Evolutionary conservation across 2,888 invertebrate species (phyloP), one percentile per base, ranked within the genome.

Genomic region (Isoperla grammatica): DNA sequence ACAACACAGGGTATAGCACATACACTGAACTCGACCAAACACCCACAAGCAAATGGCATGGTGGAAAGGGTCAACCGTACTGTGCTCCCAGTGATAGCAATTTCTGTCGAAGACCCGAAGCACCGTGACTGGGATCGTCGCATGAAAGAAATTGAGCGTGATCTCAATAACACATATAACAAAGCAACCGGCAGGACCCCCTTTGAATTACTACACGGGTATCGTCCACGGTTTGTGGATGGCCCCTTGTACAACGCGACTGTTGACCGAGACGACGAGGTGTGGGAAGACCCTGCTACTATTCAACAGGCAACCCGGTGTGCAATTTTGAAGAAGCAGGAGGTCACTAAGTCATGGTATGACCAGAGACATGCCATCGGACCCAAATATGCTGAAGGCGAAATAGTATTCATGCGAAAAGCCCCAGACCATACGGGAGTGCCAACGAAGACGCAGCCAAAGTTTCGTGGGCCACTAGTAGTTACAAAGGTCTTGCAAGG

Each of bases 31-130:
- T 66, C 63, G 2, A 64, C 68, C 11, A 63, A 65, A 1, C 67
- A 67, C 1, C 68, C 67, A 1, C 54, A 67, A 12, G 67, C 65
- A 4, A 67, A 66, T 13, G 66, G 65, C 0, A 60, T 61, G 40
- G 59, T 65, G 15, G 65, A 67, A 19, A 48, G 64, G 2, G 6
- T 63, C 12, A 68, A 68, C 48, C 56, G 57, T 49, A 63, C 65
- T 0, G n/a, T 66, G 13, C 17, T 67, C 2, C 63, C 66, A 2
- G 59, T 62, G 1, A 57, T 66, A 8, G 57, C 45, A 4, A 45
- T 45, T 5, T n/a, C 17, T 3, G 19, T 45, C 3, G 5, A 45
- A 45, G 19, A 45, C 11, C 45, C 45, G 5, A 9, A 9, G 5
- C 45, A 45, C 15, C 15, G 19, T 2, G 45, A 45, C 19, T 45